A percentile compares a stretch with the other conserved stretches of the same genome.
Conservation (phyloP, 2,888 invertebrate genomes). For the Andrena trimmerana region DNA sequence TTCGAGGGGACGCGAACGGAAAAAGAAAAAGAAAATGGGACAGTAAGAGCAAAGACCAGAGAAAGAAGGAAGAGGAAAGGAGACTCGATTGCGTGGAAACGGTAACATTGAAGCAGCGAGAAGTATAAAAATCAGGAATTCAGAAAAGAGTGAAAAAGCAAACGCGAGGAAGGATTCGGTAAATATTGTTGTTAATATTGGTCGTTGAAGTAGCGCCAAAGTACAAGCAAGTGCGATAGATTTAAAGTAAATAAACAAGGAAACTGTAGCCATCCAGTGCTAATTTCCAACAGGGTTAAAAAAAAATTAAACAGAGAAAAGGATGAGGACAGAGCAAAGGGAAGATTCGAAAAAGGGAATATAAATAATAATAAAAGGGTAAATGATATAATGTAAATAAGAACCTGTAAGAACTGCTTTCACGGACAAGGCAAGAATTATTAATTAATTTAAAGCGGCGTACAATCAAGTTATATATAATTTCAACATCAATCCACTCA, state of each 20-base stretch:
- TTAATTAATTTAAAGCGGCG: too few relatives aligned
- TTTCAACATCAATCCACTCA: too few relatives aligned
- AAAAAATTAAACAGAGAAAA: not conserved
- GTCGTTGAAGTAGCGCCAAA: constrained; percentile 15
- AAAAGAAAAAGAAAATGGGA: not conserved
- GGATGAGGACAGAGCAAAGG: not conserved
- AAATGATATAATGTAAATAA: not conserved
- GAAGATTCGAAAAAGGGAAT: not conserved
- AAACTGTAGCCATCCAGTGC: not conserved
- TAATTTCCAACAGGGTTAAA: not conserved
- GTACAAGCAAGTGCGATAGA: constrained; percentile 20
- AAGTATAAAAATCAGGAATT: constrained; percentile 4
- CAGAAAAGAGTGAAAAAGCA: constrained; percentile 1
- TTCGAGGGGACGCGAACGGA: not conserved
- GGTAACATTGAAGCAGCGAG: not conserved
- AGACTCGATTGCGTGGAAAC: not conserved
- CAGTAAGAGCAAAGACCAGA: not conserved
- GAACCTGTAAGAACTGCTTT: not conserved
- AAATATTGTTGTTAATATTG: constrained; percentile 35
- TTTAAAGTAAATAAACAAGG: constrained; percentile 33
- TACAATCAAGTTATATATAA: too few relatives aligned
- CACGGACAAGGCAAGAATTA: too few relatives aligned
- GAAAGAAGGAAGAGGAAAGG: not conserved
- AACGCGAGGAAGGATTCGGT: constrained; percentile 20
- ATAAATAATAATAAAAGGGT: not conserved